Percentiles rank a stretch among this genome's conserved stretches.
These are phyloP conservation scores for Tokudaia muenninki DNA, from an alignment of 2,797 vertebrate genomes.

Conservation along the genomic window DNA sequence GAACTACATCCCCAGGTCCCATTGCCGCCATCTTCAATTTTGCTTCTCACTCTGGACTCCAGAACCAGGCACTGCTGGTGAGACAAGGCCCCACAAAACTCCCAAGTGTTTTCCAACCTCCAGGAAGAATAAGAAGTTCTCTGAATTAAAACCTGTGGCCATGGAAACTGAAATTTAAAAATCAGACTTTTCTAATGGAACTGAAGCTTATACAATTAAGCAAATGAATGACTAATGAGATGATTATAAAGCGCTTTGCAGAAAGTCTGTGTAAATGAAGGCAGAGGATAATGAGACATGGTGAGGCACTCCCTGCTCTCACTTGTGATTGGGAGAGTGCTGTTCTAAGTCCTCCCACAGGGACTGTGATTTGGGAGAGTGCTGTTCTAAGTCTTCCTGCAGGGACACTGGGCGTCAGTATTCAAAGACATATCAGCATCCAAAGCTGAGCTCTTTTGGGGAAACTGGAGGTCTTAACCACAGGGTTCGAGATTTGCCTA, in stretches of 20 bases:
- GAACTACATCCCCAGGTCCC: not conserved
- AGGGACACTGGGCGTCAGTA: rapidly evolving
- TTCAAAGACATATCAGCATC: not conserved
- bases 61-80: not conserved
- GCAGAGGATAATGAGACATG: conserved; percentile 8
- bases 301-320: not conserved
- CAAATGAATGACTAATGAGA: conserved; percentile 77
- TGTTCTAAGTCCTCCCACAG: not conserved
- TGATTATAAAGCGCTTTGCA: conserved; percentile 77
- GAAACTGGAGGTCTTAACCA: not conserved
- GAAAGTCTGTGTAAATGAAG: conserved; percentile 67
- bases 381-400: not conserved
- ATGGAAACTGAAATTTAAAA: conserved; percentile 75
- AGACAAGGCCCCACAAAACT: not conserved
- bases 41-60: not conserved
- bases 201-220: conserved; percentile 75
- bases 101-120: conserved; percentile 18
- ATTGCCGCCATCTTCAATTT: not conserved
- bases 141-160: conserved; percentile 67
- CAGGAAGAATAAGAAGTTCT: not conserved
- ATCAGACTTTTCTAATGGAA: conserved; percentile 71
- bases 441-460: not conserved
- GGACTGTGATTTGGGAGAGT: not conserved
- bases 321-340: not conserved
- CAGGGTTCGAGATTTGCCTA: not conserved